phyloP scores from a whole-genome alignment of 2,113 vertebrate species.

The Brienomyrus brachyistius region DNA sequence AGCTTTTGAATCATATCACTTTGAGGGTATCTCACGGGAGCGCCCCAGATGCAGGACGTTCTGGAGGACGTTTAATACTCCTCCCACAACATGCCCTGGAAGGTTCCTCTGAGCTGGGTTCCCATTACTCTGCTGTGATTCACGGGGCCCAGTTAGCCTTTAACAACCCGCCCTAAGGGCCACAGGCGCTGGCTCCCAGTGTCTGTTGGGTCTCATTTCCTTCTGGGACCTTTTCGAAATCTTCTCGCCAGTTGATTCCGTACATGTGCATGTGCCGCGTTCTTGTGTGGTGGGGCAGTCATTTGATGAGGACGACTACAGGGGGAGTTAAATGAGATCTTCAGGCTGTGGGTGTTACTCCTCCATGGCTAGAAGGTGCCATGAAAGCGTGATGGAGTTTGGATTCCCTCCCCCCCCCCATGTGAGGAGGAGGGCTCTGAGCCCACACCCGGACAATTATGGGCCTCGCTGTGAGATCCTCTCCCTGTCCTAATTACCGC shows the following conservation, averaged over 20 bases:
- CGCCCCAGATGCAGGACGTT: background rate
- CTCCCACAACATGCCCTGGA: background rate
- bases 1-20: conserved; percentile 41
- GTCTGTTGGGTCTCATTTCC: background rate
- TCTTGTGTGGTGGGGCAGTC: background rate
- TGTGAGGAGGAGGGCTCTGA: background rate
- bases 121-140: background rate
- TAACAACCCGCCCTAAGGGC: background rate
- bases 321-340: background rate
- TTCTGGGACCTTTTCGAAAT: background rate
- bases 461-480: conserved; percentile 25
- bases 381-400: background rate
- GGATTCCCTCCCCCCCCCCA: background rate
- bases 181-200: background rate
- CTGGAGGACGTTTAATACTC: background rate
- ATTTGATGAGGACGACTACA: background rate
- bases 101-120: background rate
- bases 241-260: background rate
- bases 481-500: conserved; percentile 6
- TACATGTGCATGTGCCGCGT: background rate
- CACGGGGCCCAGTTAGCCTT: background rate
- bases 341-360: background rate
- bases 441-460: background rate
- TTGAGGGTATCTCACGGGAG: conserved; percentile 29
- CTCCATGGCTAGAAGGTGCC: background rate